Conservation (phyloP, 2,888 invertebrate species). For the Drosophila neutralis region DNA sequence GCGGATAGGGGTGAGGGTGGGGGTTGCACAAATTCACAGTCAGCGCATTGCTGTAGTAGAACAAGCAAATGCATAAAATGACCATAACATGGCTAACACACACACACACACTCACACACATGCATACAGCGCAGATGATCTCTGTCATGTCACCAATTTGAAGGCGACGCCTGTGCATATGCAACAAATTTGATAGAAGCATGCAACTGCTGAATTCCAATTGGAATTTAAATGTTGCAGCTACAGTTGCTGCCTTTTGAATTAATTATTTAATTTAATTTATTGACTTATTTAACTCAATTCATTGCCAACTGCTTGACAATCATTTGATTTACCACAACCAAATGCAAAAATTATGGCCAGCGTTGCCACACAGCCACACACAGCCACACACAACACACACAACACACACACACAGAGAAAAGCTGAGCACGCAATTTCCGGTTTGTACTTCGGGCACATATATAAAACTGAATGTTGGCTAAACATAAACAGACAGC, state of each 20-base stretch:
- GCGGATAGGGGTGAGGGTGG: not conserved
- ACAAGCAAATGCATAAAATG: constrained; percentile 67
- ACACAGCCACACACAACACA: not conserved
- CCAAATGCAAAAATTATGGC: constrained; percentile 35
- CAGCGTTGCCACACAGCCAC: constrained; percentile 23
- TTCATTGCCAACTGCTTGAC: constrained; percentile 43
- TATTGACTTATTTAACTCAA: constrained; percentile 62
- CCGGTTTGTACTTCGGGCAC: constrained; percentile 31
- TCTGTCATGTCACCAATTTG: constrained; percentile 47
- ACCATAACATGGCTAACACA: constrained; percentile 46
- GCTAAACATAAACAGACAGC: constrained; percentile 13
- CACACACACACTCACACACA: constrained; percentile 2
- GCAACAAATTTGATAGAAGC: constrained; percentile 47
- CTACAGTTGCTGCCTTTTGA: constrained; percentile 17
- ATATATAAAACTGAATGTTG: constrained; percentile 16
- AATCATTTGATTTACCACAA: constrained; percentile 49
- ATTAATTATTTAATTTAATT: constrained; percentile 67
- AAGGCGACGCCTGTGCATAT: constrained; percentile 52
- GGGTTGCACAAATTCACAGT: constrained; percentile 39
- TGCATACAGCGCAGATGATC: not conserved
- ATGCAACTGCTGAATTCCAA: constrained; percentile 16
- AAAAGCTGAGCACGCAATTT: constrained; percentile 59
- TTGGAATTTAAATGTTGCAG: constrained; percentile 20
- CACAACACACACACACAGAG: constrained; percentile 1
- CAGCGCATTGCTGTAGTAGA: constrained; percentile 52